These are phyloP conservation scores for cattle (Bos taurus) DNA, from an alignment of 2,113 vertebrate genomes.

Conservation along the genomic window ARS-UCD2.0 NC_037338.1:67290501-67291000, in stretches of 20 bases:
- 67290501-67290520: not conserved
- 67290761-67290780: not conserved
- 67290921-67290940: not conserved
- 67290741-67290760: not conserved
- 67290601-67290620: not conserved
- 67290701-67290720: not conserved
- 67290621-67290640: not conserved
- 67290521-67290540: not conserved
- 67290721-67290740: not conserved
- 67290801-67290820: not conserved
- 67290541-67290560: not conserved
- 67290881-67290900: not conserved
- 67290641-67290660: not conserved
- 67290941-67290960: conserved; percentile 70
- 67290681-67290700: not conserved
- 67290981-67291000: conserved; percentile 76
- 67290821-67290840: not conserved
- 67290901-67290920: not conserved
- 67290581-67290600: not conserved
- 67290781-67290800: not conserved
- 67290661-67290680: not conserved
- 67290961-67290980: conserved; percentile 80
- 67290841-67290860: not conserved
- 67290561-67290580: not conserved
- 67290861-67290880: not conserved